phyloP scores from a whole-genome alignment of 2,113 vertebrate species.

The Pterocles gutturalis region DNA sequence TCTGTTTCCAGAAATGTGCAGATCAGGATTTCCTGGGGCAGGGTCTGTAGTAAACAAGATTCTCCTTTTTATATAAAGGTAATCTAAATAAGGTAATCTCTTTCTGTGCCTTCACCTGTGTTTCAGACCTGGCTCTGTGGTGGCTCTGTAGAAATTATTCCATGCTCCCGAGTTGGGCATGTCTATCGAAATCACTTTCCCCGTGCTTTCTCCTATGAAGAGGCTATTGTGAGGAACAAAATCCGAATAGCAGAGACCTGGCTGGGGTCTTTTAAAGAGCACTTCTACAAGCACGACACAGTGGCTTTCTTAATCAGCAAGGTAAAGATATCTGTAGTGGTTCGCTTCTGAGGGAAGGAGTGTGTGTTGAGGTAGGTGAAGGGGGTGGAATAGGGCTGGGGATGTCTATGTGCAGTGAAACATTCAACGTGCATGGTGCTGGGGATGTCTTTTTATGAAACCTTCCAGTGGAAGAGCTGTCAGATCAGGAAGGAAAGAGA shows the following conservation, averaged over 20 bases:
- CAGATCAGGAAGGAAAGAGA: neutral
- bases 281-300: conserved; percentile 85
- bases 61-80: neutral
- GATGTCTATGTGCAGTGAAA: neutral
- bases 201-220: conserved; percentile 65
- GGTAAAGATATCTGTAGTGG: conserved; percentile 68
- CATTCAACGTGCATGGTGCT: neutral
- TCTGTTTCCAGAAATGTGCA: neutral
- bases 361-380: neutral
- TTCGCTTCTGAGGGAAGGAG: neutral
- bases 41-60: neutral
- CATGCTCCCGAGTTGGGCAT: conserved; percentile 89
- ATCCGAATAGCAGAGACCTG: conserved; percentile 87
- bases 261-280: conserved; percentile 86
- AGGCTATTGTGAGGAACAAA: conserved; percentile 83
- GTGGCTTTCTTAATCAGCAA: conserved; percentile 84
- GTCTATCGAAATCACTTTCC: conserved; percentile 72
- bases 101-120: neutral
- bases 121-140: conserved; percentile 91
- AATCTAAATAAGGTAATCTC: neutral
- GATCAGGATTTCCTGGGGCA: neutral
- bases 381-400: neutral
- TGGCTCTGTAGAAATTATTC: conserved; percentile 89
- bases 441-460: neutral
- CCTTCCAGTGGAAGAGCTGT: neutral